Evolutionary conservation across 2,113 vertebrate species (phyloP).

Genomic region (Amblyopsis rosae): DNA sequence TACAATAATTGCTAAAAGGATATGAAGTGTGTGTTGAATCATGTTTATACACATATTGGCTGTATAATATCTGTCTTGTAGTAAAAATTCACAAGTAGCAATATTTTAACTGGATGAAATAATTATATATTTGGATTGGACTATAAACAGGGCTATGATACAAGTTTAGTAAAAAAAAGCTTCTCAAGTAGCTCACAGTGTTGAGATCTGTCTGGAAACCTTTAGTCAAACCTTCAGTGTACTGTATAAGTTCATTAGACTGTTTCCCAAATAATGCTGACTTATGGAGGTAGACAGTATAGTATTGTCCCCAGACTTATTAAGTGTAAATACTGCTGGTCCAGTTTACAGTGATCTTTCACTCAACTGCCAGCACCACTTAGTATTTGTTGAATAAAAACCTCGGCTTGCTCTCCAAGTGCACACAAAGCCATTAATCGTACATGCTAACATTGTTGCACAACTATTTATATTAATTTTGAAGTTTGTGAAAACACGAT

Average conservation of each 20-base stretch:
- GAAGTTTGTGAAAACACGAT: conserved; percentile 65
- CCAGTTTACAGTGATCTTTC: conserved; percentile 56
- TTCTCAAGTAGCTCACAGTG: conserved; percentile 13
- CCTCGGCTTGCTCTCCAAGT: conserved; percentile 33
- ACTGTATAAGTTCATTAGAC: conserved; percentile 32
- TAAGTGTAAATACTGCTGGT: conserved; percentile 48
- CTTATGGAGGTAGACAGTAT: conserved; percentile 33
- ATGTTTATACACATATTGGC: no score
- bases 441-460: conserved; percentile 51
- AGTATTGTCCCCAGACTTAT: conserved; percentile 45
- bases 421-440: conserved; percentile 55
- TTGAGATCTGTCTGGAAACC: background rate
- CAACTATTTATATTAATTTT: conserved; percentile 65
- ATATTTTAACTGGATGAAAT: background rate
- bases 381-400: conserved; percentile 62
- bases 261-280: conserved; percentile 41
- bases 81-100: background rate
- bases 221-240: conserved; percentile 15
- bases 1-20: no score
- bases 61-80: no score
- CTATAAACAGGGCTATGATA: conserved; percentile 6
- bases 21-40: no score
- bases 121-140: background rate
- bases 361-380: conserved; percentile 54
- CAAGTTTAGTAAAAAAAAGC: conserved; percentile 13